Evolutionary conservation across 2,888 invertebrate species (phyloP), one percentile per base, ranked within the genome.

Genomic region (Alloscopus bannaensis): DNA sequence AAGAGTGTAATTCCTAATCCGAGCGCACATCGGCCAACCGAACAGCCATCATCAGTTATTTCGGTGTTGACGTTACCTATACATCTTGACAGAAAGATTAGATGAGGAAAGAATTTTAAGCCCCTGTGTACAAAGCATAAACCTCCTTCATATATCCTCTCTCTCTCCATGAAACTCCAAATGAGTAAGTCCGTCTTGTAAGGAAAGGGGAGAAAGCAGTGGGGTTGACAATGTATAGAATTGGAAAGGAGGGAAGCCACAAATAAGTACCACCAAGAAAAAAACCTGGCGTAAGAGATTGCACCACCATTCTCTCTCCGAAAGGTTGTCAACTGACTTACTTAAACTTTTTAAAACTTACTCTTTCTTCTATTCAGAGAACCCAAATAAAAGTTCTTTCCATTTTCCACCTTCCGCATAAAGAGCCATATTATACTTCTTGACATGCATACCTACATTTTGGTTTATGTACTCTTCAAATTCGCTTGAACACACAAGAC

Each of bases 271-370:
- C 18, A 18, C 29, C n/a, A 60, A n/a, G 29, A 26, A 64, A 65
- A 65, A 20, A 65, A 65, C n/a, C 29, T 59, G 18, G 59, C 28
- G 59, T 31, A 59, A 24, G 31, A 29, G 31, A n/a, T n/a, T n/a
- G n/a, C n/a, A n/a, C n/a, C 28, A 42, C 28, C 42, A 45, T 45
- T 57, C 40, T 59, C n/a, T n/a, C n/a, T 26, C 22, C 3, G 31
- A n/a, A 42, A 68, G 62, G 52, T 72, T 72, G 72, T 72, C 72
- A 72, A 72, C 72, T 64, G 72, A 72, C 72, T 72, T 28, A 62
- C 6, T 8, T 8, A 13, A 8, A 36, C 6, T 36, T 52, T 72
- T 62, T 40, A 64, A 72, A 60, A 62, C 52, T 62, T 62, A 60
- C 62, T 71, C 62, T 36, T 64, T 72, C 52, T 64, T 42, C 24